Evolutionary conservation across 2,888 invertebrate species (phyloP).

Genomic region (Pyralis farinalis): DNA sequence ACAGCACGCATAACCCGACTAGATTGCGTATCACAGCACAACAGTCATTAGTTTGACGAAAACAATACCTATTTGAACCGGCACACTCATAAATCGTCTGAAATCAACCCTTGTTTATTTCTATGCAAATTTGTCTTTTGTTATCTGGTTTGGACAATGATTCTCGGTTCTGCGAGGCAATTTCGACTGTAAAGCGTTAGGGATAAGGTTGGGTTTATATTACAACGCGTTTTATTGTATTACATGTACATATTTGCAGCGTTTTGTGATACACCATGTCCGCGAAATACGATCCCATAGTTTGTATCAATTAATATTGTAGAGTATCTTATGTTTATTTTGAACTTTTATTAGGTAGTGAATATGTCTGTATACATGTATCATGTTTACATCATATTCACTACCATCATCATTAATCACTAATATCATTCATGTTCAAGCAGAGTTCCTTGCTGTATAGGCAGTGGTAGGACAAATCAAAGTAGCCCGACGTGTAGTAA

Average conservation of each 20-base stretch:
- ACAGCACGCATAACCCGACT: background rate
- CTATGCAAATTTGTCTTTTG: slow-evolving; percentile 64
- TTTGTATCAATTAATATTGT: background rate
- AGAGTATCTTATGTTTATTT: background rate
- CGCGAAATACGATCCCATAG: background rate
- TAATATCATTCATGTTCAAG: no score
- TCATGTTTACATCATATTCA: no score
- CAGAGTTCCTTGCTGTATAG: no score
- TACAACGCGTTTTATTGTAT: background rate
- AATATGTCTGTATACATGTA: no score
- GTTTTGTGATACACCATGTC: background rate
- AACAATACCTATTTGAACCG: slow-evolving; percentile 40
- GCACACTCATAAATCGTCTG: slow-evolving; percentile 47
- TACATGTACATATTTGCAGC: background rate
- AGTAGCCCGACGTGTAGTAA: no score
- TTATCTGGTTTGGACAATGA: slow-evolving; percentile 53
- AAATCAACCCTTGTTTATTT: slow-evolving; percentile 65
- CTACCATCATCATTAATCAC: no score
- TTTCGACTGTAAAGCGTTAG: slow-evolving; percentile 17
- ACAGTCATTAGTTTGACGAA: slow-evolving; percentile 52
- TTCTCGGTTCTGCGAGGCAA: slow-evolving; percentile 15
- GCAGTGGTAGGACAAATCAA: no score
- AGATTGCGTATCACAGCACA: slow-evolving; percentile 6
- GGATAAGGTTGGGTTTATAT: slow-evolving; percentile 12
- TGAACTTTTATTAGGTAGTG: no score